phyloP scores from a whole-genome alignment of 2,888 invertebrate species.

The Polietes domitor region DNA sequence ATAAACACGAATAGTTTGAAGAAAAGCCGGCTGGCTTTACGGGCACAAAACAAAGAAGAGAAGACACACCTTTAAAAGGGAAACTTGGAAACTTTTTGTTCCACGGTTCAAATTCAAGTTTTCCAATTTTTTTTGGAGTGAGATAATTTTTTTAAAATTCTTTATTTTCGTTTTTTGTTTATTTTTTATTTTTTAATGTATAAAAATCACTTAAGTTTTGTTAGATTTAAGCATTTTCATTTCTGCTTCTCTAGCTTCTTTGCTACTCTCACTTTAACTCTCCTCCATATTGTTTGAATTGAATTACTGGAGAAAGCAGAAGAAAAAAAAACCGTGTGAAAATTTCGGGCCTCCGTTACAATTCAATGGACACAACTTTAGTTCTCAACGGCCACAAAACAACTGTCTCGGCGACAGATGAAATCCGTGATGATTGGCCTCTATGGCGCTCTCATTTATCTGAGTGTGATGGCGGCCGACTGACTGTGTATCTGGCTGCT shows the following conservation, averaged over 20 bases:
- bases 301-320: neutral
- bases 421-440: neutral
- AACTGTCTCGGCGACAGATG: constrained; percentile 38
- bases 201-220: neutral
- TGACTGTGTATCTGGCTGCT: neutral
- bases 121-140: neutral
- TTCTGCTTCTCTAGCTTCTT: too few species aligned
- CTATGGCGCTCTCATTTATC: neutral
- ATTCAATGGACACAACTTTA: constrained; percentile 46
- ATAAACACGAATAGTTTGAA: constrained; percentile 3
- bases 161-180: constrained; percentile 21
- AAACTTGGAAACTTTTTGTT: constrained; percentile 1
- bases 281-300: neutral
- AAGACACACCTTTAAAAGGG: constrained; percentile 48
- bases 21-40: neutral
- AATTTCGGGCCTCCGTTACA: neutral
- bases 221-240: neutral
- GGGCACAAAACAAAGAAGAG: neutral
- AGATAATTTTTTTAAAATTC: neutral
- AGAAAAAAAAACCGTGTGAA: neutral
- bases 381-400: constrained; percentile 58
- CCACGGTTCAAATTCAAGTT: neutral
- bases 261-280: neutral
- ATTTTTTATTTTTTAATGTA: neutral
- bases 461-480: neutral